Base-by-base conservation (phyloP, 2,797 vertebrate genomes). In the Epinephelus coioides region DNA sequence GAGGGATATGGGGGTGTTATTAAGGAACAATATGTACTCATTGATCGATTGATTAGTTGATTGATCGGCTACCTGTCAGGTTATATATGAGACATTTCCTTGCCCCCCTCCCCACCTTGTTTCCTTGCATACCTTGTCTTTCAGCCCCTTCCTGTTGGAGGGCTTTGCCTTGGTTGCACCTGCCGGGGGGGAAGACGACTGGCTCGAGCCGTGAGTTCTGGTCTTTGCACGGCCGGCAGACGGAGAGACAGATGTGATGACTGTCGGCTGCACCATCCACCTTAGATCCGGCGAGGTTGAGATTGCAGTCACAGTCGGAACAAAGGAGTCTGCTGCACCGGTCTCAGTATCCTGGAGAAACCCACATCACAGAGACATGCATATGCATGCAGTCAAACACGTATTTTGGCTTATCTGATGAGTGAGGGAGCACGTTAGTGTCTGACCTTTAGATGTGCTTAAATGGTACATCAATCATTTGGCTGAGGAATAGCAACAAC, bases 251-350 rank as follows among this genome's bases (percentile, higher is more conserved):
- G 96, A 95, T 72, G 96, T 95, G 87, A 96, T 93, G 64, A 95
- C 89, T 46, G 96, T 92, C 57, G 97, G 96, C 89, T 97, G 96
- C 86, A 97, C 97, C 94, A 96, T 95, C 97, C 97, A 97, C 91
- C 96, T 96, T 64, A 97, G 93, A 89, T 96, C 96, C 18, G 95
- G 95, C 43, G 96, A 97, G 67, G 95, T 95, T 30, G 96, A 96
- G 83, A 97, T 96, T 75, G 96, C 96, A 67, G 96, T 97, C 90
- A 97, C 95, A 15, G 95, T 97, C 66, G 98, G 97, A 83, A 97
- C 97, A 90, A 98, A 97, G 88, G 91, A 88, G 69, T 95, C 96
- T 76, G 95, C 94, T 75, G 91, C 94, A 4, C 93, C 83, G 79
- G 94, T 88, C 49, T 97, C 96, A 13, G 91, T 81, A 74, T 97